Conservation (phyloP, 2,888 invertebrate genomes). For the Sphecodes monilicornis region DNA sequence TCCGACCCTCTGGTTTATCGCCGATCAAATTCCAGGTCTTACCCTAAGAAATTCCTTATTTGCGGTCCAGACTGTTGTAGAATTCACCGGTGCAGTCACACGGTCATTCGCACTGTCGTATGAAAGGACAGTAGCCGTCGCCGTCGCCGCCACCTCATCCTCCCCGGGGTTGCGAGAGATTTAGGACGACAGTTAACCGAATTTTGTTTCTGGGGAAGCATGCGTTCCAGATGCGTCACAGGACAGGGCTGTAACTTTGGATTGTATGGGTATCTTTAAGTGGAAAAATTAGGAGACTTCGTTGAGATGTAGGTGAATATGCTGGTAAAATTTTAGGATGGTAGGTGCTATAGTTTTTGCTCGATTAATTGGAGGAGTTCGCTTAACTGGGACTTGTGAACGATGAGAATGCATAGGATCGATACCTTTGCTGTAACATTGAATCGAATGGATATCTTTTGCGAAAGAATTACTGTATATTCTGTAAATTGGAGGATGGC, state of each 20-base stretch:
- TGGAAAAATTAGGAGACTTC: neutral
- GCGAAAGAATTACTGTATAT: too few relatives aligned
- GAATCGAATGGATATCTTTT: too few relatives aligned
- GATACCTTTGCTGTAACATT: too few relatives aligned
- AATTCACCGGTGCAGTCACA: neutral
- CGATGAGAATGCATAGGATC: too few relatives aligned
- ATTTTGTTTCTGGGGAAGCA: neutral
- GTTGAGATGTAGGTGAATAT: neutral
- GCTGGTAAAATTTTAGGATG: neutral
- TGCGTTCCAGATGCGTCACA: too few relatives aligned
- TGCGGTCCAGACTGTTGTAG: neutral
- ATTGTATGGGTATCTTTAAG: neutral
- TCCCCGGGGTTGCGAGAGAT: too few relatives aligned
- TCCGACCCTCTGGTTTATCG: neutral
- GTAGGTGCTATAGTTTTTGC: neutral
- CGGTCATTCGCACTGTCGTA: neutral
- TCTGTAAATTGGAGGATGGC: too few relatives aligned
- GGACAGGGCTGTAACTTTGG: neutral
- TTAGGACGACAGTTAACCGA: too few relatives aligned
- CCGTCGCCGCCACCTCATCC: too few relatives aligned
- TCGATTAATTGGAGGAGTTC: neutral
- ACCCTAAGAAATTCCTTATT: neutral
- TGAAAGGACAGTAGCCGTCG: too few relatives aligned
- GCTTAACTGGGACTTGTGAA: neutral
- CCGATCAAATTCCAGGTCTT: neutral